Evolutionary conservation across 2,113 vertebrate species (phyloP), one percentile per base, ranked within the genome.

Genomic region (Neolamprologus toae): DNA sequence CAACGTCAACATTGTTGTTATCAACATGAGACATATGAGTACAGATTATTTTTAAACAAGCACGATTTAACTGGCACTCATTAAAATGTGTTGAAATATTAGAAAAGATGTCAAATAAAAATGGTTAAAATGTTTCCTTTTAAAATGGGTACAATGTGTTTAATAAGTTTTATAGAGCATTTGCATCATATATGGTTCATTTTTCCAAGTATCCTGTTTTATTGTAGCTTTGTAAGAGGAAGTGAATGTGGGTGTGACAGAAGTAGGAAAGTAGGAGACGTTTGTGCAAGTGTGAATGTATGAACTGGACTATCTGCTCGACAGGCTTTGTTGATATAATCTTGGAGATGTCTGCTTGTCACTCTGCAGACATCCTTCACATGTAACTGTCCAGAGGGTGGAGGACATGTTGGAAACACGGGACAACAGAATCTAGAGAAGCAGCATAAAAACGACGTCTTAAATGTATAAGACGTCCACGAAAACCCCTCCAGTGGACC

Each of bases 361-460:
- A 37, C 61, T 66, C 61, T 66, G 33, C 10, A 37, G 10, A 3
- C 59, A 19, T 66, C 2, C 33, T 66, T 66, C 61, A 35, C 17
- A 3, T 66, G 16, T 66, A 5, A 35, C 61, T 66, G 61, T 35
- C 61, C 61, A n/a, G 17, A 63, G 61, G 61, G 17, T 35, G 61
- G 61, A 66, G 61, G 31, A 35, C 31, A 66, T 2, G 61, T 66
- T 66, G 61, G 61, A 66, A 4, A 1, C 4, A 35, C 16, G 0
- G 9, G 17, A n/a, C 61, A 0, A 0, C 31, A 35, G 31, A 66
- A n/a, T 35, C 31, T n/a, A n/a, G 61, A 35, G 31, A 66, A 66
- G 61, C 31, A n/a, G 17, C 0, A 35, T 66, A 66, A n/a, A 63
- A n/a, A 19, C 9, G 0, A 35, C 0, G 9, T 61, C 57, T 61